Evolutionary conservation across 2,113 vertebrate genomes (phyloP).

Genomic region (Numida meleagris): DNA sequence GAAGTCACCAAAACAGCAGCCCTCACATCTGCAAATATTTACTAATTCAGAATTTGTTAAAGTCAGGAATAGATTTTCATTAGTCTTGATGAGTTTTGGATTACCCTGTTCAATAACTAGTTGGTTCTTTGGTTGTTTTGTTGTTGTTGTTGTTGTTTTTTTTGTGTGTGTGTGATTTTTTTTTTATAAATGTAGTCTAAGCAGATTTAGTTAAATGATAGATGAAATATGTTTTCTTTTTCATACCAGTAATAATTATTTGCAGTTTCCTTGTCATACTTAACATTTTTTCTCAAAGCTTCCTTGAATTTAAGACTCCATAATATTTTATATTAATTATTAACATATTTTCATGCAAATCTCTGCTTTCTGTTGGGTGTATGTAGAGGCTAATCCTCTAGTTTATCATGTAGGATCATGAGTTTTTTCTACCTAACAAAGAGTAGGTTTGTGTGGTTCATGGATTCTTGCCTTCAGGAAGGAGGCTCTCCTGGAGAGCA

Average conservation of each 20-base stretch:
- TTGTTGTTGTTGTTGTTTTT: not conserved
- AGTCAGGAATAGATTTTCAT: not conserved
- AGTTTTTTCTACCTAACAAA: not conserved
- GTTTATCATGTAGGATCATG: not conserved
- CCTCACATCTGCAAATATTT: not conserved
- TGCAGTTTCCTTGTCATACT: conserved; percentile 28
- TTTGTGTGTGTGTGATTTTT: no score
- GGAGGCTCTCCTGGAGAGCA: not conserved
- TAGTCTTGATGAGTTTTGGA: not conserved
- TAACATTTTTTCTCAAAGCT: not conserved
- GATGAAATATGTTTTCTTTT: conserved; percentile 23
- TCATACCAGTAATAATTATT: conserved; percentile 35
- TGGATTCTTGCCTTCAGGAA: not conserved
- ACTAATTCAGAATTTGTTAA: not conserved
- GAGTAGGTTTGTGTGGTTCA: not conserved
- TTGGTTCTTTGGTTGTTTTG: no score
- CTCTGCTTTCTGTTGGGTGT: not conserved
- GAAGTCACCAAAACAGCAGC: not conserved
- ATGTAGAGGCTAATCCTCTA: not conserved
- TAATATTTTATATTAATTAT: not conserved
- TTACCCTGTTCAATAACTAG: not conserved
- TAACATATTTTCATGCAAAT: not conserved
- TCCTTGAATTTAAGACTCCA: not conserved
- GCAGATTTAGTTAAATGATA: not conserved
- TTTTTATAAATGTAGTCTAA: no score